A percentile compares a stretch with the other conserved stretches of the same genome.
Evolutionary conservation across 1,140 invertebrate species (phyloP).

Genomic region (Tetramorium simillimum): DNA sequence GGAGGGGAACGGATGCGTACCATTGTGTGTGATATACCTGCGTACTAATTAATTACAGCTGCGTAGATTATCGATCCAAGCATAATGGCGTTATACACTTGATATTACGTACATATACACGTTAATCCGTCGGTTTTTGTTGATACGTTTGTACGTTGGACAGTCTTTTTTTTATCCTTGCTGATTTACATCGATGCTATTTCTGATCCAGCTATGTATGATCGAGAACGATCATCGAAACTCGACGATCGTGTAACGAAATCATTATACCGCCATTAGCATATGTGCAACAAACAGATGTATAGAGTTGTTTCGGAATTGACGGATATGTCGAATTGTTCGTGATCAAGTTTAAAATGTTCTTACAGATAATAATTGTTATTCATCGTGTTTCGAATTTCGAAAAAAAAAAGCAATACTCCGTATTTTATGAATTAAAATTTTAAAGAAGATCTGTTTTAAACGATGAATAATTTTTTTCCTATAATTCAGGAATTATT

Average conservation of each 20-base stretch:
- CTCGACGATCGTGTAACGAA: slow-evolving; percentile 16
- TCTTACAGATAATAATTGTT: neutral
- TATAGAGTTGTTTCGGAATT: neutral
- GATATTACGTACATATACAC: slow-evolving; percentile 20
- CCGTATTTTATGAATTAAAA: neutral
- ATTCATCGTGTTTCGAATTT: neutral
- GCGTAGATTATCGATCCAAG: slow-evolving; percentile 50
- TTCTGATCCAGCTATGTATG: neutral
- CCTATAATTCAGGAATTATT: neutral
- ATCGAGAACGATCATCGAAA: slow-evolving; percentile 12
- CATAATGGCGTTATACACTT: neutral
- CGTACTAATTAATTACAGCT: slow-evolving; percentile 54
- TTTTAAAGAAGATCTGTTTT: neutral
- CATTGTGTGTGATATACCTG: slow-evolving; percentile 35
- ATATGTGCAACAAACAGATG: neutral
- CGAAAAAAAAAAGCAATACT: neutral
- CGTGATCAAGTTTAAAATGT: neutral
- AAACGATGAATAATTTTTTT: neutral
- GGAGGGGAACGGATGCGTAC: neutral
- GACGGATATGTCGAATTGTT: neutral
- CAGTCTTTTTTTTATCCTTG: neutral
- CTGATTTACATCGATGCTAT: slow-evolving; percentile 38
- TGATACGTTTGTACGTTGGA: slow-evolving; percentile 47
- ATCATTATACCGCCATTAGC: slow-evolving; percentile 13
- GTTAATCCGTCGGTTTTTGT: slow-evolving; percentile 45